Percentiles rank a stretch among this genome's conserved stretches.
Evolutionary conservation across 2,888 invertebrate species (phyloP).

Genomic region (Cecidostiba fungosa): DNA sequence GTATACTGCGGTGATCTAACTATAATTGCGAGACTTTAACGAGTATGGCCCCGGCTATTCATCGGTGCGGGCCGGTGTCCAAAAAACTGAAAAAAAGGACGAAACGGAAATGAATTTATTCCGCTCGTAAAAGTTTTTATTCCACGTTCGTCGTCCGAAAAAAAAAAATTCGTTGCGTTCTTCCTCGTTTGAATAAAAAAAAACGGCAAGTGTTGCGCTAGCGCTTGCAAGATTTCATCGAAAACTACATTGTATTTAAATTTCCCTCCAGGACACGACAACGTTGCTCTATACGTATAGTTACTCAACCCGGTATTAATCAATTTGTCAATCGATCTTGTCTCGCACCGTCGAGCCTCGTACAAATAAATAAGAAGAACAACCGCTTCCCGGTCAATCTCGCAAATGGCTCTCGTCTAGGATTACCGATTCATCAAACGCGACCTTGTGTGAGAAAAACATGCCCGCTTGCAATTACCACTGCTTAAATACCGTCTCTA

Average conservation of each 20-base stretch:
- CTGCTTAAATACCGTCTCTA: constrained; percentile 34
- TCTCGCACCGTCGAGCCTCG: background rate
- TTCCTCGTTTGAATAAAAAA: background rate
- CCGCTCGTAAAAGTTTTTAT: background rate
- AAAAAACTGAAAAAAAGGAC: background rate
- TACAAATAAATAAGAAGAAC: constrained; percentile 23
- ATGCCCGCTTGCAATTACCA: constrained; percentile 4
- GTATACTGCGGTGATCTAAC: constrained; percentile 2
- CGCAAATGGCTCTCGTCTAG: background rate
- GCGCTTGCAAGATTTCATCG: background rate
- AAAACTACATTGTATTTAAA: constrained; percentile 48
- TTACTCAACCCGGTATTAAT: constrained; percentile 37
- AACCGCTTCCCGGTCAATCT: background rate
- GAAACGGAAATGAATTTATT: background rate
- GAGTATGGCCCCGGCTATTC: background rate
- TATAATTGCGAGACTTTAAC: constrained; percentile 1
- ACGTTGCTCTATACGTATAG: too few relatives aligned
- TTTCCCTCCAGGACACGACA: constrained; percentile 4
- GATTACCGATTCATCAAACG: background rate
- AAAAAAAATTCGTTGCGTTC: background rate
- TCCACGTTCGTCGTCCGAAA: background rate
- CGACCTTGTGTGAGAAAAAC: background rate
- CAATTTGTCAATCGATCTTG: constrained; percentile 33
- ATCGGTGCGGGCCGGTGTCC: background rate
- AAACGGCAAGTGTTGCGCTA: background rate